Base-by-base conservation (phyloP, 2,888 invertebrate genomes). In the Phyllotreta striolata region DNA sequence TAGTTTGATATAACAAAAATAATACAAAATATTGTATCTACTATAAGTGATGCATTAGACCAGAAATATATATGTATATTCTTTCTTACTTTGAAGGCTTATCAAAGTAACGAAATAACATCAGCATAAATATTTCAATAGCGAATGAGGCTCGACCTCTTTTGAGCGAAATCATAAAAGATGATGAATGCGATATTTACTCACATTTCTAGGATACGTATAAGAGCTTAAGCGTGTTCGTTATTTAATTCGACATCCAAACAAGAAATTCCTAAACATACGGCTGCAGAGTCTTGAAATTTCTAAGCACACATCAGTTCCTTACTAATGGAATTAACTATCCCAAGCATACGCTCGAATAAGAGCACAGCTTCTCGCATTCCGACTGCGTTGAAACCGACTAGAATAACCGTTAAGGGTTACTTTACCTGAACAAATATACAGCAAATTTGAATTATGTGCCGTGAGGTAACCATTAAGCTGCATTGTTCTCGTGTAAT, bases 391-490 rank as follows among this genome's bases (percentile, higher is more conserved):
- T 49, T 39, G 56, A 55, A 63, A 63, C 59, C 55, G 43, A 59
- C 58, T 59, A 58, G 47, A 63, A 64, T 64, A 64, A 63, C 51
- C 67, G 49, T 62, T 66, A 66, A 57, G 43, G 61, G 65, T 66
- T 66, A 61, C 60, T 65, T 63, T 54, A 63, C 60, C 60, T 55
- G 65, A 66, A 65, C 67, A 65, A 67, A 67, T 65, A 67, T 65
- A 66, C 64, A 70, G 65, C 63, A 64, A 70, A 70, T 67, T 67
- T 66, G 63, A 69, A 70, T 70, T 72, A 70, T 69, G 67, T 66
- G 64, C 63, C 62, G 66, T 69, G 64, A 64, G 49, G 43, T 40
- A 43, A 66, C 58, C 68, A 72, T 70, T 70, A 69, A 56, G 63
- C 64, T 65, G 64, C 66, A 68, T 70, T 71, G 69, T 68, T 70